A percentile compares a stretch with the other conserved stretches of the same genome.
phyloP scores from a whole-genome alignment of 2,797 vertebrate genomes.

The Pangasius larnaudii region DNA sequence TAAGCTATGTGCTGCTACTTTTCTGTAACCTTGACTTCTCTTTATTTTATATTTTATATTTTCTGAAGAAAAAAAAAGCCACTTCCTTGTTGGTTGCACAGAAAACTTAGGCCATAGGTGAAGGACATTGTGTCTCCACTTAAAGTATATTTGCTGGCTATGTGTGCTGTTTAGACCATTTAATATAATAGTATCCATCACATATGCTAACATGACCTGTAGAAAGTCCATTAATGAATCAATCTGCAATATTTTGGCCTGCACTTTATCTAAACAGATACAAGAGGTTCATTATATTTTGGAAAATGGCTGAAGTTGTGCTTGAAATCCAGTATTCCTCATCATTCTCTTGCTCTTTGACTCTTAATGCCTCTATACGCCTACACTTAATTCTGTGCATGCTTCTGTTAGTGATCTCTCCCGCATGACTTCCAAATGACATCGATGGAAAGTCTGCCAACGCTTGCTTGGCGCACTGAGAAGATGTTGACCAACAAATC shows the following conservation, averaged over 20 bases:
- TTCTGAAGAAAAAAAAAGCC: background rate
- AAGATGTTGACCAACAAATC: conserved; percentile 38
- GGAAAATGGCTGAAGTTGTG: conserved; percentile 13
- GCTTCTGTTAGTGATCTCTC: conserved; percentile 39
- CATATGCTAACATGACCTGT: background rate
- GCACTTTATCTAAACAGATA: background rate
- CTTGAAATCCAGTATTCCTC: conserved; percentile 35
- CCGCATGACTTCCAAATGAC: conserved; percentile 47
- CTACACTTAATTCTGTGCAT: conserved; percentile 25
- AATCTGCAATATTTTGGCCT: background rate
- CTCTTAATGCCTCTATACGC: conserved; percentile 33
- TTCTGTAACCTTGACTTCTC: background rate
- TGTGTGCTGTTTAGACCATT: background rate
- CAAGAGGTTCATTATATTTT: conserved; percentile 12
- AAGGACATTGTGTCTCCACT: background rate
- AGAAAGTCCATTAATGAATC: background rate
- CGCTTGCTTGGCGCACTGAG: conserved; percentile 11
- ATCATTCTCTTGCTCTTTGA: conserved; percentile 30
- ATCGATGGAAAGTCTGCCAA: conserved; percentile 46
- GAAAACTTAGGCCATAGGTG: background rate
- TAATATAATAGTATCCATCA: background rate
- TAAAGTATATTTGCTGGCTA: conserved; percentile 10
- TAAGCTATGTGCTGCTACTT: background rate
- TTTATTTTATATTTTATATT: background rate
- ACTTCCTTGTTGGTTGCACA: background rate